Conservation (phyloP, 2,113 vertebrate species). For the Andinoacara biseriatus region DNA sequence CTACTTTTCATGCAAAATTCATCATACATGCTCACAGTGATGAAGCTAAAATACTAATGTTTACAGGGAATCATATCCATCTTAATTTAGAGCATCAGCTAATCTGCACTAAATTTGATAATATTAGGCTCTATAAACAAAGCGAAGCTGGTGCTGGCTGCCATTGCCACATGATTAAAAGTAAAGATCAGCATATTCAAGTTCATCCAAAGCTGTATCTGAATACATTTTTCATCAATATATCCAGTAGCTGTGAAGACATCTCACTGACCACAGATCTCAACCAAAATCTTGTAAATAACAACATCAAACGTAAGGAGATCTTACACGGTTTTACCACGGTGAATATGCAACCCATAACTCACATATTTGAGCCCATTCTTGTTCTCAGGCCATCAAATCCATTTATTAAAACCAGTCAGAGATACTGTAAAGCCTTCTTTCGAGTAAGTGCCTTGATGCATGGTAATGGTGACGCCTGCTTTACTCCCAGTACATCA, state of each 20-base stretch:
- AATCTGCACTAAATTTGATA: not conserved
- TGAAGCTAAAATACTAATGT: not conserved
- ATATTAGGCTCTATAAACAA: not conserved
- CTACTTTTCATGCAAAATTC: not conserved
- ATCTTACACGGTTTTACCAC: not conserved
- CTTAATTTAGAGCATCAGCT: not conserved
- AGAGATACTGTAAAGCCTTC: not conserved
- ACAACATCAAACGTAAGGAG: accelerated
- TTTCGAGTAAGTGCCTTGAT: not conserved
- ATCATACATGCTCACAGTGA: not conserved
- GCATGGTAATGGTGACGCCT: not conserved
- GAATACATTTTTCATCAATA: not conserved
- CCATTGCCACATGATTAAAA: not conserved
- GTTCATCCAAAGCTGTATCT: not conserved
- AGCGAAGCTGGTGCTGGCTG: accelerated
- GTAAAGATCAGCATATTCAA: not conserved
- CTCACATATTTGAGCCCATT: not conserved
- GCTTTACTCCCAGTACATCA: not conserved
- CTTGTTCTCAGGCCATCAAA: not conserved
- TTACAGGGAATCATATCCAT: not conserved
- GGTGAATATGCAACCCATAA: accelerated
- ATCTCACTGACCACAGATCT: not conserved
- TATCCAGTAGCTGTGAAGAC: not conserved
- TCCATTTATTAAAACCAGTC: not conserved
- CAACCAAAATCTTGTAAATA: not conserved